Evolutionary conservation across 2,797 vertebrate species (phyloP).

Genomic region (Phalanger gymnotis): DNA sequence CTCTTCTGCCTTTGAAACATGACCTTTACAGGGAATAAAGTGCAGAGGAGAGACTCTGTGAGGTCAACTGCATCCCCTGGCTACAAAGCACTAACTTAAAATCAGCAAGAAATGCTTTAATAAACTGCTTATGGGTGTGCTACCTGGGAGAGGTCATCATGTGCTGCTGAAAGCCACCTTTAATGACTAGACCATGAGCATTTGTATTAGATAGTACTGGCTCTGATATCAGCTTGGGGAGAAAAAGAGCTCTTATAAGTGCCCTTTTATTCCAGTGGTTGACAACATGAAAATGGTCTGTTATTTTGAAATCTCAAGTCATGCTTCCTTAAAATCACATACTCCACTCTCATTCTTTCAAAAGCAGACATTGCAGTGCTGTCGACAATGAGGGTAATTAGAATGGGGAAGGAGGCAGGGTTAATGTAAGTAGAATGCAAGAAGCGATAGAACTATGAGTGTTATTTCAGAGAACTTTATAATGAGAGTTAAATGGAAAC

Average conservation of each 20-base stretch:
- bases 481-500: conserved; percentile 53
- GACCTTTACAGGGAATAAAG: conserved; percentile 13
- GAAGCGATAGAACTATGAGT: conserved; percentile 53
- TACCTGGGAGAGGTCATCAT: conserved; percentile 62
- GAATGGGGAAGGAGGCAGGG: conserved; percentile 23
- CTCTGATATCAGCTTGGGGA: conserved; percentile 55
- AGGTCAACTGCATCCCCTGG: background rate
- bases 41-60: conserved; percentile 16
- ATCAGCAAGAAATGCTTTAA: conserved; percentile 61
- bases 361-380: conserved; percentile 64
- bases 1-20: background rate
- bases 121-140: conserved; percentile 55
- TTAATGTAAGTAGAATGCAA: conserved; percentile 67
- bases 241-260: conserved; percentile 44
- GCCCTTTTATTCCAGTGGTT: conserved; percentile 59
- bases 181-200: conserved; percentile 68
- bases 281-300: conserved; percentile 54
- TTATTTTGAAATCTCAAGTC: conserved; percentile 69
- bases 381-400: conserved; percentile 66
- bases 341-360: conserved; percentile 61
- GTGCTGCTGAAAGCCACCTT: conserved; percentile 69
- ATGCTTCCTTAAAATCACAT: conserved; percentile 64
- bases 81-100: conserved; percentile 60
- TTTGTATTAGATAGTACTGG: conserved; percentile 63
- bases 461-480: conserved; percentile 69